A percentile compares a stretch with the other conserved stretches of the same genome.
These are phyloP conservation scores for Spisula solida DNA, from an alignment of 2,888 invertebrate species.

Conservation along the genomic window DNA sequence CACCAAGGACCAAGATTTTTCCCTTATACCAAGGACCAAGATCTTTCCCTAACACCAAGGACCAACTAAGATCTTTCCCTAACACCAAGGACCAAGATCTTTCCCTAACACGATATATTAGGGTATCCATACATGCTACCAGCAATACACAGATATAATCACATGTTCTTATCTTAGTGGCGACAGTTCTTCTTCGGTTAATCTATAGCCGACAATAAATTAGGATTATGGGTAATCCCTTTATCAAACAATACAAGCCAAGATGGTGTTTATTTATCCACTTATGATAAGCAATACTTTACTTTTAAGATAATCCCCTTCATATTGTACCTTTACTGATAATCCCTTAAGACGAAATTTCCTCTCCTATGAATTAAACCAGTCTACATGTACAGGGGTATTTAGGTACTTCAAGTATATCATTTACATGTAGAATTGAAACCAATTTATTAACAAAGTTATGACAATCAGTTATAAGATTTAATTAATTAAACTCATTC, in stretches of 20 bases:
- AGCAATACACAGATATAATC: neutral
- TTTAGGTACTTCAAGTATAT: no score
- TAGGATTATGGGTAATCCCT: slow-evolving; percentile 55
- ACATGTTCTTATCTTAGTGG: slow-evolving; percentile 6
- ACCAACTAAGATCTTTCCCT: no score
- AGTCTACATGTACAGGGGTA: neutral
- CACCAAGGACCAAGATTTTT: no score
- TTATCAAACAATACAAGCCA: slow-evolving; percentile 51
- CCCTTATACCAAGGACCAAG: no score
- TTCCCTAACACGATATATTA: no score
- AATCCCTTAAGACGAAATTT: slow-evolving; percentile 23
- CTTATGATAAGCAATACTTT: slow-evolving; percentile 55
- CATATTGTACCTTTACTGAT: slow-evolving; percentile 45
- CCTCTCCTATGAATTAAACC: neutral
- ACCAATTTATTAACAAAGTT: no score
- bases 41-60: no score
- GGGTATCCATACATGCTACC: neutral
- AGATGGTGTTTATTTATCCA: slow-evolving; percentile 53
- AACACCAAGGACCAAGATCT: no score
- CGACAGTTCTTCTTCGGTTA: slow-evolving; percentile 44
- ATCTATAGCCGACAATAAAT: slow-evolving; percentile 59
- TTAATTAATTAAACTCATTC: no score
- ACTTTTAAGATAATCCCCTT: slow-evolving; percentile 59
- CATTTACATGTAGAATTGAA: no score
- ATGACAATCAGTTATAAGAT: no score